Percentiles rank a stretch among this genome's conserved stretches.
Conservation (phyloP, 2,113 vertebrate genomes). For the Theristicus caerulescens region DNA sequence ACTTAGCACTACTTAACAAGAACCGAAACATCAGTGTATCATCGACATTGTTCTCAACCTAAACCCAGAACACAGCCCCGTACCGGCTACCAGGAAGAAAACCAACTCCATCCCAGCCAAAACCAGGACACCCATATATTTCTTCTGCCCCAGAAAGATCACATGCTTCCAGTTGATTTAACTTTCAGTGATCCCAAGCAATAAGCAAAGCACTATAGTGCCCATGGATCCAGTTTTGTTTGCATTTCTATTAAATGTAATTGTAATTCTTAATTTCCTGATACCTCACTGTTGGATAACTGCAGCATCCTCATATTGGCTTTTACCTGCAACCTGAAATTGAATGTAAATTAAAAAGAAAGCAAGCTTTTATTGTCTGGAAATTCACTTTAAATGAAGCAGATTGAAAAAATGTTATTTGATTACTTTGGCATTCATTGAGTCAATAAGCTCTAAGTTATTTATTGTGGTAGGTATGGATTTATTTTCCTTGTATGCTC, state of each 20-base stretch:
- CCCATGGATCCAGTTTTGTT: neutral
- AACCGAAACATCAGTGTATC: too few species aligned
- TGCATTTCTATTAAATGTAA: neutral
- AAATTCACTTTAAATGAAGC: neutral
- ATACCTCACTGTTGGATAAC: neutral
- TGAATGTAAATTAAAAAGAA: neutral
- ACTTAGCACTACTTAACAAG: too few species aligned
- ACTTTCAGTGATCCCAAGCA: neutral
- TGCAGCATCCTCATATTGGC: neutral
- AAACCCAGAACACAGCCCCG: too few species aligned
- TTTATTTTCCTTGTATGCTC: neutral
- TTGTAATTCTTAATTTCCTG: neutral
- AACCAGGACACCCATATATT: too few species aligned
- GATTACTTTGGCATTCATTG: conserved; percentile 15
- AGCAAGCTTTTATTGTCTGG: neutral
- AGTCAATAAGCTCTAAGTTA: neutral
- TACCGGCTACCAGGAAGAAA: too few species aligned
- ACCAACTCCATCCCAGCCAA: too few species aligned
- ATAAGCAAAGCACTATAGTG: neutral
- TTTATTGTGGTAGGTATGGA: neutral
- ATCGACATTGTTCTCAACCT: too few species aligned
- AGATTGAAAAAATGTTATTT: neutral
- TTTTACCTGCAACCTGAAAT: neutral
- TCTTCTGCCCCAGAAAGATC: neutral
- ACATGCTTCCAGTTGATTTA: neutral